Percentiles rank a stretch among this genome's conserved stretches.
phyloP scores from a whole-genome alignment of 92 coral and sea anemone genomes.

The Palythoa grandis region DNA sequence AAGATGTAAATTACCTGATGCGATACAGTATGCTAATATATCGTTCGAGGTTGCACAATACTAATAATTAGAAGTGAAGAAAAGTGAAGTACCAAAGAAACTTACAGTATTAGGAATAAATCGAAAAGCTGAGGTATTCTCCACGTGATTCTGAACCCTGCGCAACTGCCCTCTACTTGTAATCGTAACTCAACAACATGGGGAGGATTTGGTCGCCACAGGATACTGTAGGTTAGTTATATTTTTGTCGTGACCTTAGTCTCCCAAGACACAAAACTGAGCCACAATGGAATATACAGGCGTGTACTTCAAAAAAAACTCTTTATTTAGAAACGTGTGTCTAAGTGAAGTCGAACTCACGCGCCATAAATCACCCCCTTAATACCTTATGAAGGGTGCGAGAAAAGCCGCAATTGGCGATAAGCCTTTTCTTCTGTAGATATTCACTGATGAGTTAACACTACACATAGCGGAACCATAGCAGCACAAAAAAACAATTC shows the following conservation, averaged over 20 bases:
- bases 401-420: constrained; percentile 27
- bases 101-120: no score
- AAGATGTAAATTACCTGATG: no score
- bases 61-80: no score
- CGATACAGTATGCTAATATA: no score
- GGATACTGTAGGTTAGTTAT: neutral
- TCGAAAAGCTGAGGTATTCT: no score
- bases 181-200: neutral
- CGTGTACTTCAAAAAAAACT: neutral
- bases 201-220: neutral
- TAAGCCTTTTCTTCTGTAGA: neutral
- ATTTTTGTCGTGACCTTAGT: neutral
- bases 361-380: constrained; percentile 44
- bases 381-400: constrained; percentile 24
- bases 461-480: neutral
- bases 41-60: no score
- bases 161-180: neutral
- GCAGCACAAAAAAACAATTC: neutral
- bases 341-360: constrained; percentile 10
- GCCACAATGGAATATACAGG: neutral
- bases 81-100: no score
- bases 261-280: neutral
- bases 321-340: constrained; percentile 10
- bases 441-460: neutral
- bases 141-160: no score